Base-by-base conservation (phyloP, 2,797 vertebrate species). In the Hapalemur alaotrensis region DNA sequence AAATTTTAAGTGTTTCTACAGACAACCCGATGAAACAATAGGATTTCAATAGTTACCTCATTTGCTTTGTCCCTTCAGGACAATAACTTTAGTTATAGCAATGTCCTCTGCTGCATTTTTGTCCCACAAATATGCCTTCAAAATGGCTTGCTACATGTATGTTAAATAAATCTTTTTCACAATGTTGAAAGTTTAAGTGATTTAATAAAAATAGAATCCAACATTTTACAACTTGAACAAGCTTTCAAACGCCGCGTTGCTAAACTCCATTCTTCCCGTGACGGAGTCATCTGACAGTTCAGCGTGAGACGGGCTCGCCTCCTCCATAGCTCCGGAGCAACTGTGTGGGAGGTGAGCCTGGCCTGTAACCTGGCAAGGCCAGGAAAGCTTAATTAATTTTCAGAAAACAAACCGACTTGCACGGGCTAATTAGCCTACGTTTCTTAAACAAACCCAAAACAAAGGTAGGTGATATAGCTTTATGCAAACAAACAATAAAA, bases 181-280 rank as follows among this genome's bases (percentile, higher is more conserved):
- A 6, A 95, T 90, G 97, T 95, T 96, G 94, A 97, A 97, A 98
- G 97, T 89, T 90, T 97, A 85, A 93, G 96, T 80, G 93, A 97
- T 91, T 98, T 97, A 94, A 86, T 98, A 98, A 98, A 91, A 98
- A 97, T 96, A 97, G 57, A 97, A 11, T 63, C 82, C 67, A 97
- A 89, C 89, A 97, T 95, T 98, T 98, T 97, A 96, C 85, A 97
- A 86, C 54, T 96, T 95, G 95, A 97, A 81, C 46, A 94, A 95
- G 91, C 38, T 89, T 79, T 98, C 98, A 89, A 95, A 73, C 69
- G 89, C 28, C 65, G 83, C 90, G n/a, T 96, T 92, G 48, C 98
- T 94, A 48, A 93, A 23, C 43, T 69, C 0, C 1, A 0, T 18
- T 96, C 97, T 96, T 97, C 83, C 95, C 8, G 0, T 85, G 97